Evolutionary conservation across 2,888 invertebrate genomes (phyloP), one percentile per base, ranked within the genome.

Genomic region (Sturmia bella): DNA sequence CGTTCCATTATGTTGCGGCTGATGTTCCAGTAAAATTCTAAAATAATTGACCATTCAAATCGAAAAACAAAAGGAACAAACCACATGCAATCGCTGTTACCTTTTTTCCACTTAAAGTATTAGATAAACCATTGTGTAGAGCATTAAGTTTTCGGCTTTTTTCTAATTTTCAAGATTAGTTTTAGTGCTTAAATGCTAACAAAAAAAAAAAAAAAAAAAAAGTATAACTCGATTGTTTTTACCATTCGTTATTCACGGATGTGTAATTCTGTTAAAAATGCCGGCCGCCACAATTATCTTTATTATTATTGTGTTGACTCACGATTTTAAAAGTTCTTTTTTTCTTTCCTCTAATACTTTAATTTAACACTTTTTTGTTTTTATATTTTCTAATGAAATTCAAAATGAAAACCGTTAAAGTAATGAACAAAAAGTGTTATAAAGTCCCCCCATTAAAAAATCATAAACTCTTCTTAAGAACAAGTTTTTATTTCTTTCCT

Each of bases 41-140:
- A n/a, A n/a, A 64, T 80, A 76, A 80, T 76, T 76, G 75, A 57
- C 48, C 59, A 59, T 69, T 56, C 32, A 32, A 32, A 32, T 32
- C 32, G 32, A 32, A 32, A 21, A 4, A 21, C 15, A 39, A 39
- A 39, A 5, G 7, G 15, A 24, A 15, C 12, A 13, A 48, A 39
- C 43, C 12, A 37, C 52, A 68, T 73, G 39, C 66, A 69, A 73
- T 43, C 43, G 59, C 41, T 56, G 7, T 32, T 66, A 57, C 24
- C 27, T 57, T 74, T 80, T 80, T 64, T 48, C 17, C 27, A 32
- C 59, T 54, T 37, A 79, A 66, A 45, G 37, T 70, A 37, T 24
- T 19, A 27, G 19, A 27, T 48, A 56, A 7, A 43, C 56, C 37
- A 43, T 43, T 61, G 54, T 61, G 54, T 63, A 45, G 32, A 32